These are phyloP conservation scores for Telmatochromis brichardi DNA, from an alignment of 2,113 vertebrate genomes.

Conservation along the genomic window DNA sequence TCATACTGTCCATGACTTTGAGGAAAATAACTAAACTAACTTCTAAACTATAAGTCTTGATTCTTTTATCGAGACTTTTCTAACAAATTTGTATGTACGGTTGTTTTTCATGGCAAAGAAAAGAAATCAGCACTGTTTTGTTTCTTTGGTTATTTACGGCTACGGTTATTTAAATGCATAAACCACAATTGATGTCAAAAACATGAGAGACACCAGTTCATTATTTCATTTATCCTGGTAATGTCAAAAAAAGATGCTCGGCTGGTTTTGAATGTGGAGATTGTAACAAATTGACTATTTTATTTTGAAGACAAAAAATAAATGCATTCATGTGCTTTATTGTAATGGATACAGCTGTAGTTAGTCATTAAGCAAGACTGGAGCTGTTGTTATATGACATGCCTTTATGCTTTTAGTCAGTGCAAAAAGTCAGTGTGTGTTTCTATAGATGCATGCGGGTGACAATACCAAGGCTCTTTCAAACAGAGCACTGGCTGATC, in stretches of 20 bases:
- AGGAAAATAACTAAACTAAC: constrained; percentile 7
- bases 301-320: not conserved
- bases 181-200: not conserved
- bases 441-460: constrained; percentile 8
- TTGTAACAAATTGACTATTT: not conserved
- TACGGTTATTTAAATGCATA: not conserved
- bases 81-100: not conserved
- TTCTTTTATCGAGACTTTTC: not conserved
- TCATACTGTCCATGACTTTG: not conserved
- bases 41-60: not conserved
- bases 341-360: not conserved
- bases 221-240: not conserved
- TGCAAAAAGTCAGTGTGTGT: constrained; percentile 16
- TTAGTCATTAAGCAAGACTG: not conserved
- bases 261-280: not conserved
- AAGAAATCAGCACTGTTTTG: not conserved
- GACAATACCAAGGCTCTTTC: constrained; percentile 7
- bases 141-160: not conserved
- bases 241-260: not conserved
- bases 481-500: constrained; percentile 23
- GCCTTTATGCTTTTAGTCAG: constrained; percentile 8
- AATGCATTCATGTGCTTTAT: not conserved
- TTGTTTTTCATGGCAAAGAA: not conserved
- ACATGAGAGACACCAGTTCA: not conserved
- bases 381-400: not conserved